phyloP scores from a whole-genome alignment of 2,888 invertebrate genomes.

The Ferdinandea cuprea region DNA sequence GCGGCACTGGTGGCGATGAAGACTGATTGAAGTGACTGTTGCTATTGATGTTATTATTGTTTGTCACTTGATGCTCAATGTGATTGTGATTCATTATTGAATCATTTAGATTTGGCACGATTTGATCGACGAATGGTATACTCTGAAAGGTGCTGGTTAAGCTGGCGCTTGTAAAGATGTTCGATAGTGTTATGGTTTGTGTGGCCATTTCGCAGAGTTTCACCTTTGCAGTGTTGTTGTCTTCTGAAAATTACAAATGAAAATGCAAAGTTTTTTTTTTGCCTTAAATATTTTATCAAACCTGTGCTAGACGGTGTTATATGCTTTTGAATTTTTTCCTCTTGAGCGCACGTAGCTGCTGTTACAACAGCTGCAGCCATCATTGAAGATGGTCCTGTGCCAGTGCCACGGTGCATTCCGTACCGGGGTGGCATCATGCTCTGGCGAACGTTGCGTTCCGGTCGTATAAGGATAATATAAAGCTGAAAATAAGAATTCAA shows the following conservation, averaged over 20 bases:
- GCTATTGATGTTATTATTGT: constrained; percentile 82
- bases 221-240: constrained; percentile 78
- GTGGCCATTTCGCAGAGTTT: constrained; percentile 83
- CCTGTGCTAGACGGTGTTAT: constrained; percentile 84
- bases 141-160: constrained; percentile 78
- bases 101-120: constrained; percentile 81
- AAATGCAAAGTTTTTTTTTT: neutral
- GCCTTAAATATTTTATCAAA: constrained; percentile 59
- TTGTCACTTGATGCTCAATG: constrained; percentile 79
- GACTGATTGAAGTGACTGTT: constrained; percentile 78
- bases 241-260: constrained; percentile 62
- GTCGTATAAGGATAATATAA: constrained; percentile 94
- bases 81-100: constrained; percentile 61
- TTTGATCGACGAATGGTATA: constrained; percentile 83
- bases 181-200: constrained; percentile 82
- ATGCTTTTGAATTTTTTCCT: constrained; percentile 87
- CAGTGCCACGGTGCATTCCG: constrained; percentile 86
- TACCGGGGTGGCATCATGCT: constrained; percentile 91
- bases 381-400: constrained; percentile 86
- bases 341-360: constrained; percentile 87
- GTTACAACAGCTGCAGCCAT: constrained; percentile 88
- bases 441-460: constrained; percentile 94
- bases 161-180: constrained; percentile 81
- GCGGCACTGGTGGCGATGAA: constrained; percentile 6
- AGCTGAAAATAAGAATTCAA: constrained; percentile 85